phyloP scores from a whole-genome alignment of 1,140 invertebrate genomes.

The Amyelois transitella region DNA sequence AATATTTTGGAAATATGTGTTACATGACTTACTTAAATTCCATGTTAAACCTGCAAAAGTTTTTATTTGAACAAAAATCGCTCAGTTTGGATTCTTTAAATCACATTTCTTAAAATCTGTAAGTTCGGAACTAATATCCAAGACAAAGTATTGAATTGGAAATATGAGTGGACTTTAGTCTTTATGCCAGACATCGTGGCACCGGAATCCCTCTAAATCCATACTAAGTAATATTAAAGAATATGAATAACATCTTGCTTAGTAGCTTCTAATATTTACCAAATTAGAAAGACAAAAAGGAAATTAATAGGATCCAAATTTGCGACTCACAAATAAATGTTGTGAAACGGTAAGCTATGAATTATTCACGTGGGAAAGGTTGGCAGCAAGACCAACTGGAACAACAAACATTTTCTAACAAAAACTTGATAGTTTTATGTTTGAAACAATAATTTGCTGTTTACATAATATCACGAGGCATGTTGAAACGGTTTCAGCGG shows the following conservation, averaged over 20 bases:
- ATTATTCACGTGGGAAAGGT: slow-evolving; percentile 48
- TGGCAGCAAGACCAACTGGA: slow-evolving; percentile 34
- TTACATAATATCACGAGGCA: not conserved
- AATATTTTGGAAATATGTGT: too few species aligned
- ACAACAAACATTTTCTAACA: slow-evolving; percentile 27
- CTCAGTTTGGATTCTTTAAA: not conserved
- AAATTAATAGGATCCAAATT: not conserved
- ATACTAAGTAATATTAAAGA: not conserved
- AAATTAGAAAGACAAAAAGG: too few species aligned
- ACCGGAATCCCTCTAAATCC: too few species aligned
- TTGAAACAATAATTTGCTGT: slow-evolving; percentile 13
- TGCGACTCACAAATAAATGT: slow-evolving; percentile 20
- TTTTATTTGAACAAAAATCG: too few species aligned
- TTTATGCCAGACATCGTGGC: not conserved
- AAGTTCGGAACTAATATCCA: not conserved
- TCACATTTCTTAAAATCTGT: not conserved
- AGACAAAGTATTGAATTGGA: not conserved
- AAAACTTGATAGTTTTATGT: slow-evolving; percentile 24
- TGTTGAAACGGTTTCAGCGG: not conserved
- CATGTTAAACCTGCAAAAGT: too few species aligned
- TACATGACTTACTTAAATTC: too few species aligned
- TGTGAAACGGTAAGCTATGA: slow-evolving; percentile 31
- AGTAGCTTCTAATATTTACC: not conserved
- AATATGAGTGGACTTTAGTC: not conserved
- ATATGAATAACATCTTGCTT: not conserved